Conservation (phyloP, 1,140 invertebrate genomes). For the Tigriopus japonicus region DNA sequence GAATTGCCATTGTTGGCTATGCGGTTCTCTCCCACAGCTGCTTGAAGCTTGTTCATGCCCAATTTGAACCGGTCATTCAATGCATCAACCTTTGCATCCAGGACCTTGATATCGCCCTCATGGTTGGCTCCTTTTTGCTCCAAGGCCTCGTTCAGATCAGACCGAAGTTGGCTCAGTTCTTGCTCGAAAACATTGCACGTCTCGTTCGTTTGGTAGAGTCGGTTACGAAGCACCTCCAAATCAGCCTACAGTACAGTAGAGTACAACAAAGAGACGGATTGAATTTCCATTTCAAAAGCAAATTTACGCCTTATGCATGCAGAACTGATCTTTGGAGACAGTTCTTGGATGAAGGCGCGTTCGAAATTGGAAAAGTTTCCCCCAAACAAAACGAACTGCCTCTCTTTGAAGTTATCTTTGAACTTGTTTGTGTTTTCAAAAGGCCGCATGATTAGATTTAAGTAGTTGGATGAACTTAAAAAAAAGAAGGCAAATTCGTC, state of each 20-base stretch:
- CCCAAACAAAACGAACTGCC: too few species aligned
- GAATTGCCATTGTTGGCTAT: neutral
- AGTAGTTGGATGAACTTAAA: too few species aligned
- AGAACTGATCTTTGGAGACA: too few species aligned
- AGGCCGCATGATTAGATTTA: too few species aligned
- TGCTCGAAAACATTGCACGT: neutral
- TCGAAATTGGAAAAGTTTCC: too few species aligned
- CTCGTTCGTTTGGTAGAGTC: neutral
- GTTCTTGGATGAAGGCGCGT: too few species aligned
- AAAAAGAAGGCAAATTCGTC: too few species aligned
- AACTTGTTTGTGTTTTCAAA: too few species aligned
- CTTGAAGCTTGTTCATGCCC: neutral
- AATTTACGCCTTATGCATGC: too few species aligned
- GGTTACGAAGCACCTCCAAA: neutral
- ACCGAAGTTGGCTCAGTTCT: neutral
- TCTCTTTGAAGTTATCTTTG: too few species aligned
- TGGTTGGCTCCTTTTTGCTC: neutral
- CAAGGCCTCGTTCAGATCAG: neutral
- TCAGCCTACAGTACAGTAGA: neutral
- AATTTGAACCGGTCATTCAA: neutral
- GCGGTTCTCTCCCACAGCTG: neutral
- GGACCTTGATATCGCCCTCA: neutral
- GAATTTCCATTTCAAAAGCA: too few species aligned
- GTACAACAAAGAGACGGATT: too few species aligned
- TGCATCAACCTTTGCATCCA: neutral